These are phyloP conservation scores for Mya arenaria DNA, from an alignment of 1,140 invertebrate genomes.

Conservation along the genomic window DNA sequence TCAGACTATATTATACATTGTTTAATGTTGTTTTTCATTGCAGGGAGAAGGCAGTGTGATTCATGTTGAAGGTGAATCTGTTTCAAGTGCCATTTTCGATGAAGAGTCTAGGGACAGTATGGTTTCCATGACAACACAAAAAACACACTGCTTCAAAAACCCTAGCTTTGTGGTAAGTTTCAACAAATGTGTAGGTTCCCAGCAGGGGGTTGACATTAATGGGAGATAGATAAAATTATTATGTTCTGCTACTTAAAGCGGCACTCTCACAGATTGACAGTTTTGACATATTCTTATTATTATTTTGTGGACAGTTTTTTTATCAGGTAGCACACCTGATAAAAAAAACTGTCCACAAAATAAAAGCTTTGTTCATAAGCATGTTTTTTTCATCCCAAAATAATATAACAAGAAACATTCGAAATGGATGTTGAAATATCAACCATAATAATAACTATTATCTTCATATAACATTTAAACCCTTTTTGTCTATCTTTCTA, in stretches of 20 bases:
- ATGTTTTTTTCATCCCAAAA: too few relatives aligned
- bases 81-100: neutral
- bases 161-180: conserved; percentile 77
- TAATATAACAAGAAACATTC: too few relatives aligned
- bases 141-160: conserved; percentile 77
- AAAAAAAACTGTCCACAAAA: neutral
- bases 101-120: conserved; percentile 42
- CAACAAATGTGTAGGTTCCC: neutral
- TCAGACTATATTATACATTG: too few relatives aligned
- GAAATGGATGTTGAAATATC: too few relatives aligned
- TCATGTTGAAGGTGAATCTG: conserved; percentile 10
- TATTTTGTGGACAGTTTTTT: neutral
- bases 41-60: conserved; percentile 34
- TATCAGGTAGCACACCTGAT: neutral
- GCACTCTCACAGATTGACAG: neutral
- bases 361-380: neutral
- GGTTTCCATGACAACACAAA: conserved; percentile 60
- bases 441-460: too few relatives aligned
- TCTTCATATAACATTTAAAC: too few relatives aligned
- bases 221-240: neutral
- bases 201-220: neutral
- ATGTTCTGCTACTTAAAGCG: neutral
- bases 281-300: neutral
- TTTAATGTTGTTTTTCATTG: too few relatives aligned
- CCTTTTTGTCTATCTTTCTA: too few relatives aligned